phyloP scores from a whole-genome alignment of 2,888 invertebrate genomes.

The Caenorhabditis angaria region DNA sequence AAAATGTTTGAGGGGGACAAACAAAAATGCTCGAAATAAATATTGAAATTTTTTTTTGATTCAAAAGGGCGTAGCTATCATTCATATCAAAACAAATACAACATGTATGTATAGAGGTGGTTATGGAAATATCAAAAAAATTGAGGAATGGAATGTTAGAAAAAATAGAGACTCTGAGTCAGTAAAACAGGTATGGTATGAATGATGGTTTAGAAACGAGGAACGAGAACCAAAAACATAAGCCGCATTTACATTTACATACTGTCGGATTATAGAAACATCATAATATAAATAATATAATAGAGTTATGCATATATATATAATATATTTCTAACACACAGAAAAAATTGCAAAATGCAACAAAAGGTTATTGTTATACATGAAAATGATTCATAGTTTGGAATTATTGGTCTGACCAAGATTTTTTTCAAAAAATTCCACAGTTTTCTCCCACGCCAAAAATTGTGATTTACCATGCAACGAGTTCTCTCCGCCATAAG shows the following conservation, averaged over 20 bases:
- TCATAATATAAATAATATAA: neutral
- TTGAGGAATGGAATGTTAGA: neutral
- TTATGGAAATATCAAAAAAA: neutral
- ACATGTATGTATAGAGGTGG: neutral
- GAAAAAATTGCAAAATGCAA: neutral
- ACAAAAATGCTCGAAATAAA: constrained; percentile 32
- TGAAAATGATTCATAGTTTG: constrained; percentile 31
- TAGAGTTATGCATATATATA: neutral
- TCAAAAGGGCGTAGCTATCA: constrained; percentile 25
- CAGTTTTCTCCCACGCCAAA: constrained; percentile 32
- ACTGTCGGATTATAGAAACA: neutral
- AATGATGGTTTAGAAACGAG: constrained; percentile 3
- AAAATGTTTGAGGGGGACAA: constrained; percentile 13
- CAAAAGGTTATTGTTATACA: neutral
- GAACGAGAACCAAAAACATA: neutral
- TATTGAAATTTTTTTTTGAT: constrained; percentile 25
- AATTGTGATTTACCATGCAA: constrained; percentile 35
- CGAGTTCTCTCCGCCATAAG: constrained; percentile 34
- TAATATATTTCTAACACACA: neutral
- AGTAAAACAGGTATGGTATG: constrained; percentile 3
- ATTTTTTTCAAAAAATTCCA: constrained; percentile 31
- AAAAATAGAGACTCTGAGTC: constrained; percentile 4
- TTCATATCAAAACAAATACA: constrained; percentile 42
- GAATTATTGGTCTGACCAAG: constrained; percentile 29
- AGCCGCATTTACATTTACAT: constrained; percentile 4